phyloP scores from a whole-genome alignment of 2,113 vertebrate genomes.

The Neogale vison region DNA sequence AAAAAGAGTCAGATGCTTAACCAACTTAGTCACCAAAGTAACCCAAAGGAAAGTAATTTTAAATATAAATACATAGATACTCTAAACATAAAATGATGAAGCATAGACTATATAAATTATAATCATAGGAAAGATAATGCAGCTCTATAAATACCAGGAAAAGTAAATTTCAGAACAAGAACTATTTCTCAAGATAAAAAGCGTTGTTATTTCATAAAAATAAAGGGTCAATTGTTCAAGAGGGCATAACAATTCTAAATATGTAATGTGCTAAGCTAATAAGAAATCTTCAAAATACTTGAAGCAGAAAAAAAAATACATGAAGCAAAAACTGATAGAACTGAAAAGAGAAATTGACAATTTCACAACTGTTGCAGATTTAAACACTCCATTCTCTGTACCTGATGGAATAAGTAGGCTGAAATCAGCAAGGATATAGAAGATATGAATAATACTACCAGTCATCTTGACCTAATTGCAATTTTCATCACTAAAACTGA shows the following conservation, averaged over 20 bases:
- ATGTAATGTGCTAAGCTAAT: neutral
- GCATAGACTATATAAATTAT: neutral
- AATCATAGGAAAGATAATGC: neutral
- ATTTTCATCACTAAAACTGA: neutral
- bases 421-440: neutral
- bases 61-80: neutral
- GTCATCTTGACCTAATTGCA: neutral
- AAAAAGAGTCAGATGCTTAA: neutral
- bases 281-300: neutral
- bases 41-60: neutral
- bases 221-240: neutral
- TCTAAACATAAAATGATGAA: neutral
- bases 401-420: neutral
- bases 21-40: neutral
- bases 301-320: neutral
- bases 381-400: neutral
- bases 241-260: neutral
- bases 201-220: neutral
- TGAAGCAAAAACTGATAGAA: neutral
- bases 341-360: neutral
- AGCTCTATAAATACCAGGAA: neutral
- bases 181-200: neutral
- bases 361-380: neutral
- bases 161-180: neutral
- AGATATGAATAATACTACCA: neutral